Percentiles rank a stretch among this genome's conserved stretches.
phyloP scores from a whole-genome alignment of 2,888 invertebrate genomes.

The Aphrophora alni region DNA sequence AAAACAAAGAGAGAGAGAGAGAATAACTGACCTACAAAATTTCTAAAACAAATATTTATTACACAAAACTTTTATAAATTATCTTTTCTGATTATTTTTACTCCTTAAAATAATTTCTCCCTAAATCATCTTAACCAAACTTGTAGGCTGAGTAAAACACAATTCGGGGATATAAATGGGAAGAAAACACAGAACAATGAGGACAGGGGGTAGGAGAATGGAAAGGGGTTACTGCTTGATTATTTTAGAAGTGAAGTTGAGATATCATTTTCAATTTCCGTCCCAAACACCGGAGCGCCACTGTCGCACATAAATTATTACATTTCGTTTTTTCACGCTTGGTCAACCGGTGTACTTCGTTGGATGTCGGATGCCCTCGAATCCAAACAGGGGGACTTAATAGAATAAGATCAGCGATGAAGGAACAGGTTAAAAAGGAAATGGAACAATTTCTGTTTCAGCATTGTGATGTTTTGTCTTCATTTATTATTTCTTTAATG shows the following conservation, averaged over 20 bases:
- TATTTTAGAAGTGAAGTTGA: slow-evolving; percentile 25
- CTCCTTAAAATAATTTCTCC: too few species aligned
- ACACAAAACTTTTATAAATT: too few species aligned
- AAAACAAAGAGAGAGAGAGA: too few species aligned
- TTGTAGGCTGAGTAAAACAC: background rate
- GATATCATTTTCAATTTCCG: slow-evolving; percentile 40
- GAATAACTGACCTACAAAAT: too few species aligned
- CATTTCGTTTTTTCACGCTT: slow-evolving; percentile 6
- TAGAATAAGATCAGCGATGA: background rate
- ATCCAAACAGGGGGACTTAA: background rate
- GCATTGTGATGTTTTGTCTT: background rate
- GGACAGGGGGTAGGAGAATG: background rate
- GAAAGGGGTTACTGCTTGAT: slow-evolving; percentile 49
- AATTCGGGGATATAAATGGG: background rate
- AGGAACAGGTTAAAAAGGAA: background rate
- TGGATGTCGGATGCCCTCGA: background rate
- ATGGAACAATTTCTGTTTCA: background rate
- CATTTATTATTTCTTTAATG: background rate
- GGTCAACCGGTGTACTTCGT: background rate
- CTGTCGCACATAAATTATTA: slow-evolving; percentile 1
- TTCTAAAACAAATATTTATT: too few species aligned
- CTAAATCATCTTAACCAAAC: too few species aligned
- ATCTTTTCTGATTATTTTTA: too few species aligned
- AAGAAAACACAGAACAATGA: background rate
- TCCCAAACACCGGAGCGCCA: slow-evolving; percentile 5